Evolutionary conservation across 2,888 invertebrate species (phyloP), one percentile per base, ranked within the genome.

Genomic region (Smittia sp.): DNA sequence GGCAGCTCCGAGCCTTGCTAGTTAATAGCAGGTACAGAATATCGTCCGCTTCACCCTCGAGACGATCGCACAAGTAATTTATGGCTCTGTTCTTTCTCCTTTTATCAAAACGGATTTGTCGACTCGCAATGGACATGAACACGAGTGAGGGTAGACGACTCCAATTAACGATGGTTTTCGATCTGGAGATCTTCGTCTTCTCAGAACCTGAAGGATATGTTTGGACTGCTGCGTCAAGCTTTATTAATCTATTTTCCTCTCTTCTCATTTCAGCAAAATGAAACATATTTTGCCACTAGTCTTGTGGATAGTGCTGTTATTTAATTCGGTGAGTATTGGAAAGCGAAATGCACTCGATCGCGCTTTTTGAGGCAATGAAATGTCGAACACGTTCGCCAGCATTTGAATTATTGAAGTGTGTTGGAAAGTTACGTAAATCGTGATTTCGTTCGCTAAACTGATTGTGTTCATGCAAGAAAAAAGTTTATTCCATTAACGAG

Each of bases 261-360:
- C 79, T 81, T 80, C 81, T 84, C 84, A 83, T 92, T 92, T 76
- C 89, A 93, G 93, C 91, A 87, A 93, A 88, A 93, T 93, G 93
- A 92, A 91, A 90, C 89, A 90, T 87, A 89, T 91, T 89, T 90
- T 92, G 89, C 92, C 92, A 87, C 89, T 92, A 86, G 91, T 93
- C 89, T 90, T 90, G 86, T 93, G 93, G 93, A 90, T 91, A 88
- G 88, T 91, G 85, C 87, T 91, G 85, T 88, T 88, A 85, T 88
- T 88, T 84, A 88, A 88, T 87, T 88, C 90, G 86, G 92, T 93
- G 84, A 92, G 92, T 90, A 32, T 9, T 32, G 32, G 9, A 32
- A 32, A 32, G 32, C 9, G 32, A 32, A 78, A 67, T 65, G 24
- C 63, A 18, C n/a, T 20, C 63, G 22, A 22, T 22, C 20, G 24